A percentile compares a stretch with the other conserved stretches of the same genome.
These are phyloP conservation scores for Poeciliopsis turrubarensis DNA, from an alignment of 2,113 vertebrate species.

Conservation along the genomic window DNA sequence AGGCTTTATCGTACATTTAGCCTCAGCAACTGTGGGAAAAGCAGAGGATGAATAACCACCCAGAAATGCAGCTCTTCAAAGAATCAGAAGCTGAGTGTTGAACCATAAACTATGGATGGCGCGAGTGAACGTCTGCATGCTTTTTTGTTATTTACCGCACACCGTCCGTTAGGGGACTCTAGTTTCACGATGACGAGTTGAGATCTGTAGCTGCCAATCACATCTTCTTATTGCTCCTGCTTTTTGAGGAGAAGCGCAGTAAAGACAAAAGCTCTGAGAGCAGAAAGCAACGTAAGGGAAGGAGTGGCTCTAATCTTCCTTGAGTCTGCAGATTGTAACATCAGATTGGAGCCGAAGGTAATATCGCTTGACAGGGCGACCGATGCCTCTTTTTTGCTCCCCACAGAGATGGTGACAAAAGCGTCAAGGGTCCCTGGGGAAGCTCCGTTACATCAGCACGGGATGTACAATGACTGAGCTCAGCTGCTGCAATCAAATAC, in stretches of 20 bases:
- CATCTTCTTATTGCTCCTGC: conserved; percentile 9
- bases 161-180: conserved; percentile 9
- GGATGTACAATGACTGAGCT: conserved; percentile 19
- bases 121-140: neutral
- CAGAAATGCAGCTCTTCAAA: conserved; percentile 11
- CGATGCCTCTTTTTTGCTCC: conserved; percentile 26
- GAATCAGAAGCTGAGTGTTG: conserved; percentile 4
- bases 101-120: conserved; percentile 28
- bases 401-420: conserved; percentile 31
- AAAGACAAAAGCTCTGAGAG: conserved; percentile 10
- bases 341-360: conserved; percentile 43
- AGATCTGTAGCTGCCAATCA: conserved; percentile 4
- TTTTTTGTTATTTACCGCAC: conserved; percentile 7
- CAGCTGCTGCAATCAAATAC: conserved; percentile 1
- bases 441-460: conserved; percentile 2
- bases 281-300: neutral
- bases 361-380: conserved; percentile 45
- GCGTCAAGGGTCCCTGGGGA: conserved; percentile 23
- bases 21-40: conserved; percentile 30
- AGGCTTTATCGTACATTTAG: conserved; percentile 30
- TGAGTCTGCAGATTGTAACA: conserved; percentile 36
- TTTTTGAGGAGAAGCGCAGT: neutral
- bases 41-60: conserved; percentile 15
- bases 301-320: conserved; percentile 31
- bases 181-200: neutral